These are phyloP conservation scores for Conchocele bisecta DNA, from an alignment of 2,888 invertebrate species.

Conservation along the genomic window DNA sequence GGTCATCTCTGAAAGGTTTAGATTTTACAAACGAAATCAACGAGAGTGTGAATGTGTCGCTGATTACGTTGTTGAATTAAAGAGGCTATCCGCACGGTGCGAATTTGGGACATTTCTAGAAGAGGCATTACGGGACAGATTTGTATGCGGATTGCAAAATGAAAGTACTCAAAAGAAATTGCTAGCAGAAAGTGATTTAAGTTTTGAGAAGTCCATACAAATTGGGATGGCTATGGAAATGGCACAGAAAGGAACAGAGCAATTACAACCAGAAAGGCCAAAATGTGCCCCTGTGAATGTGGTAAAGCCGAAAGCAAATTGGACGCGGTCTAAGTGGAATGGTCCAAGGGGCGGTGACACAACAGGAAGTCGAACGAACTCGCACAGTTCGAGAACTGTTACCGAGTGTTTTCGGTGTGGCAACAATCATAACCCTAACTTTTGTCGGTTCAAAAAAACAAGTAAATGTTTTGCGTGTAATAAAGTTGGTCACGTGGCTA, in stretches of 20 bases:
- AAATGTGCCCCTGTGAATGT: background rate
- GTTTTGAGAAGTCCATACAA: background rate
- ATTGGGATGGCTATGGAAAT: slow-evolving; percentile 10
- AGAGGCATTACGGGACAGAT: slow-evolving; percentile 16
- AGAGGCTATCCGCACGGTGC: slow-evolving; percentile 26
- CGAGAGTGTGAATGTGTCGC: slow-evolving; percentile 13
- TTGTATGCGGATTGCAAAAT: slow-evolving; percentile 20
- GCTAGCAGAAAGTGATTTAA: slow-evolving; percentile 5
- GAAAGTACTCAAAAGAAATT: slow-evolving; percentile 20
- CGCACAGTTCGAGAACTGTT: no score
- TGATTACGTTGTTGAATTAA: slow-evolving; percentile 23
- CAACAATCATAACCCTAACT: no score
- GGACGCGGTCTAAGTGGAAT: no score
- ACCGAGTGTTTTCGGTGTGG: no score
- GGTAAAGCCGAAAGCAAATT: no score
- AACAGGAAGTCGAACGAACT: no score
- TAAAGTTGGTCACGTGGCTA: no score
- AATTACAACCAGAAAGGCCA: background rate
- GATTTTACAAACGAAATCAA: slow-evolving; percentile 19
- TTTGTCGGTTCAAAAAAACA: no score
- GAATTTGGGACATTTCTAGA: slow-evolving; percentile 19
- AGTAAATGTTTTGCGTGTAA: no score
- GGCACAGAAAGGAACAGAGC: slow-evolving; percentile 6
- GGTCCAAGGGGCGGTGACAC: no score
- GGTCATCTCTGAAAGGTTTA: slow-evolving; percentile 14